Percentiles rank a stretch among this genome's conserved stretches.
These are phyloP conservation scores for Lypha dubia DNA, from an alignment of 2,888 invertebrate species.

Conservation along the genomic window DNA sequence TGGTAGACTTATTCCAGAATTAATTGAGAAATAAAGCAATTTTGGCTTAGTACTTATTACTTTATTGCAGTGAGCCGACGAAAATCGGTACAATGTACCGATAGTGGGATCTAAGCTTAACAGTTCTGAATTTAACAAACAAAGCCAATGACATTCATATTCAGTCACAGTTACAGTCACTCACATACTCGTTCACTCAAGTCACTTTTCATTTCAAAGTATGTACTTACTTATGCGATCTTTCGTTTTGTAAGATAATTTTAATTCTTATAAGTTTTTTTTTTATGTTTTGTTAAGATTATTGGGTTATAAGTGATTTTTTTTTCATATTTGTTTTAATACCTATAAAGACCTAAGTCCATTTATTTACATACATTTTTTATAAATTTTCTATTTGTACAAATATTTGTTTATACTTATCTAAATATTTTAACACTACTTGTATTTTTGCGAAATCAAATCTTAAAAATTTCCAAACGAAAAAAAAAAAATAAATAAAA, in stretches of 20 bases:
- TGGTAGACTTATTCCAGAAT: too few relatives aligned
- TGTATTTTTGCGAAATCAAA: conserved; percentile 48
- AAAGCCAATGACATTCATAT: conserved; percentile 9
- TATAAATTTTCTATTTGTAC: conserved; percentile 31
- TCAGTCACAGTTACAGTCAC: conserved; percentile 15
- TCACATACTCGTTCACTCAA: conserved; percentile 1
- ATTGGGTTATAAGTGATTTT: conserved; percentile 7
- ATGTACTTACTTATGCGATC: background rate
- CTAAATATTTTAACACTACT: conserved; percentile 46
- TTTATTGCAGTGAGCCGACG: too few relatives aligned
- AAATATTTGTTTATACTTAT: conserved; percentile 51
- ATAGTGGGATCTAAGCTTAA: too few relatives aligned
- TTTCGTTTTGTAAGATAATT: conserved; percentile 13
- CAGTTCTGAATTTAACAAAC: conserved; percentile 54
- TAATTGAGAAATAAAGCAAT: too few relatives aligned
- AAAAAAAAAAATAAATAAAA: conserved; percentile 41
- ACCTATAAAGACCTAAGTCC: conserved; percentile 31
- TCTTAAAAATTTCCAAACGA: conserved; percentile 25
- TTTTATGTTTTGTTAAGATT: conserved; percentile 16
- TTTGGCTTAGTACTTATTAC: too few relatives aligned
- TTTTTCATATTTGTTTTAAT: conserved; percentile 3
- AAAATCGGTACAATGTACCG: too few relatives aligned
- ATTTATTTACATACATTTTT: conserved; percentile 45
- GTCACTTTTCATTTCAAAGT: conserved; percentile 21
- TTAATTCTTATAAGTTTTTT: conserved; percentile 1